Percentiles rank a stretch among this genome's conserved stretches.
Evolutionary conservation across 2,888 invertebrate genomes (phyloP).

Genomic region (Pristionchus entomophagus): DNA sequence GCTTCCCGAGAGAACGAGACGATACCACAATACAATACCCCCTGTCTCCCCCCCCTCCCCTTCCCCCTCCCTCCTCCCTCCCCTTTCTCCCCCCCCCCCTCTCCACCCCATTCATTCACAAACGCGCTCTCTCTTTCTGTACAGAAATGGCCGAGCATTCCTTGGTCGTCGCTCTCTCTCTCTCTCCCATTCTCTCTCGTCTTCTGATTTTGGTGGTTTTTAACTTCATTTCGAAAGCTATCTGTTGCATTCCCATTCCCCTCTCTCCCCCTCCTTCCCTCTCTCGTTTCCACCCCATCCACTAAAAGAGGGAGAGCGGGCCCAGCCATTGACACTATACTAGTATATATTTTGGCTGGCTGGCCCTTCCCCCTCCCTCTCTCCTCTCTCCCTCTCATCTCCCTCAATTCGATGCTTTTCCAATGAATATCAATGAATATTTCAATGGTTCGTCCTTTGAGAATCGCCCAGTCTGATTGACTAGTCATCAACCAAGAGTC

Average conservation of each 20-base stretch:
- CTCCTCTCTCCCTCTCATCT: neutral
- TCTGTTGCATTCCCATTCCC: neutral
- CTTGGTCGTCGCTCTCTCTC: neutral
- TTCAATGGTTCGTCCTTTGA: neutral
- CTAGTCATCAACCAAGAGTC: no score
- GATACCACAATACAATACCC: conserved; percentile 38
- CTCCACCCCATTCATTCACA: neutral
- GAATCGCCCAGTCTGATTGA: no score
- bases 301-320: conserved; percentile 8
- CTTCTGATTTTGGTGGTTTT: neutral
- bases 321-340: conserved; percentile 24
- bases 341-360: conserved; percentile 18
- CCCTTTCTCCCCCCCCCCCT: neutral
- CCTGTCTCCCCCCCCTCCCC: neutral
- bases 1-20: neutral
- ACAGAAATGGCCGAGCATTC: conserved; percentile 6
- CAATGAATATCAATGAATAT: conserved; percentile 1
- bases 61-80: no score
- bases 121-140: neutral
- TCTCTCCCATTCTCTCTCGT: neutral
- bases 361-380: neutral
- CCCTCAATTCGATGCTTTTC: conserved; percentile 17
- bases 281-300: neutral
- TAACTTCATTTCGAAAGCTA: neutral
- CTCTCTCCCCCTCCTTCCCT: neutral